Evolutionary conservation across 2,888 invertebrate genomes (phyloP), one percentile per base, ranked within the genome.

Genomic region (Oligia latruncula): DNA sequence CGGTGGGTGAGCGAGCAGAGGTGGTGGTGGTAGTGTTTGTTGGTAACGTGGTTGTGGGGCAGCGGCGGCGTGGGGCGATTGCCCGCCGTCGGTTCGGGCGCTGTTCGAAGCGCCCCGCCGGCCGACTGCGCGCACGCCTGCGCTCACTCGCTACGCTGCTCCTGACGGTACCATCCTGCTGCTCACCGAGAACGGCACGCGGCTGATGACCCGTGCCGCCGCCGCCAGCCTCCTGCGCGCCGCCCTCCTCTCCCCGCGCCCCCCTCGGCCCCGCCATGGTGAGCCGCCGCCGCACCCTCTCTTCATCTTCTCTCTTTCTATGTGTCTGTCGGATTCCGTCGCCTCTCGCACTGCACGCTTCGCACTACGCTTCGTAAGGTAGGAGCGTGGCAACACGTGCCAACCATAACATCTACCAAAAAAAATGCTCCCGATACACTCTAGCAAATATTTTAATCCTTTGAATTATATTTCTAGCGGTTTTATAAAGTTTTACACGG

Each of bases 121-220:
- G 91, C 94, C 95, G 87, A 94, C 95, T 89, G 94, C 95, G 89
- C 95, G 95, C 66, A 95, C 95, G 81, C 97, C 97, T 87, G 96
- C 97, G 86, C 95, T 97, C 94, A 97, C 97, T 91, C 97, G 97
- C 93, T 97, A 97, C 96, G 97, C 97, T 90, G 97, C 97, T 90
- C 96, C 97, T 86, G 97, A 97, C 91, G 97, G 97, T 95, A 97
- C 97, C 93, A 97, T 97, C 95, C 97, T 97, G 94, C 97, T 97
- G 93, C 97, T 97, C 95, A 97, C 97, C 94, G 97, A 97, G 95
- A 97, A 97, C 93, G 97, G 97, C 95, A 97, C 97, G 93, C 95
- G 97, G 91, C 96, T 96, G 95, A 95, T 97, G 95, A 97, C 97
- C 73, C 95, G 97, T 90, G 96, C 96, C 89, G 97, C 96, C 87